Evolutionary conservation across 2,113 vertebrate genomes (phyloP).

Genomic region (Caloenas nicobarica): DNA sequence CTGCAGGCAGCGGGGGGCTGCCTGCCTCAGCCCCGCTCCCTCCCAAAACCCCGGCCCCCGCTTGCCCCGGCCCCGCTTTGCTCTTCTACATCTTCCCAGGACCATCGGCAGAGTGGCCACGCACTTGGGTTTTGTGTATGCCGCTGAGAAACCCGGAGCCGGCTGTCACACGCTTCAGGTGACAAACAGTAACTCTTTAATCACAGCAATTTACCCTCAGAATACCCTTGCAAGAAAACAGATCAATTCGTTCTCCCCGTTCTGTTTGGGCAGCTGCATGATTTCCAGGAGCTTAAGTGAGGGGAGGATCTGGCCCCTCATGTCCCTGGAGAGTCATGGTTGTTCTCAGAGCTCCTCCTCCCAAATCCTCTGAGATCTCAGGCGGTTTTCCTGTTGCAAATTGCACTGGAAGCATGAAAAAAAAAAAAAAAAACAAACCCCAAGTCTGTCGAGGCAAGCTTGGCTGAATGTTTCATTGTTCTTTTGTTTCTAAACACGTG

Average conservation of each 20-base stretch:
- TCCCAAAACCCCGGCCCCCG: neutral
- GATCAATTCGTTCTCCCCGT: neutral
- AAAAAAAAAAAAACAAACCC: neutral
- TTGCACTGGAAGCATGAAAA: neutral
- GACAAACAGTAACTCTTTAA: neutral
- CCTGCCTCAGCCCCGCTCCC: neutral
- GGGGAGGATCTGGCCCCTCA: neutral
- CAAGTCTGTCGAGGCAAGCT: constrained; percentile 12
- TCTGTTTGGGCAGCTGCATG: neutral
- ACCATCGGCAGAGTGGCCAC: neutral
- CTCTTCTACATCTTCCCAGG: neutral
- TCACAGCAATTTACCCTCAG: neutral
- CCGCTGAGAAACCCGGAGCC: neutral
- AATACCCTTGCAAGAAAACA: neutral
- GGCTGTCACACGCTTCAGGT: fast-evolving
- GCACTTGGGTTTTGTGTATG: neutral
- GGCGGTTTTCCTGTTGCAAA: constrained; percentile 2
- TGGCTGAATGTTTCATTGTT: constrained; percentile 43
- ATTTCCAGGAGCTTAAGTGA: neutral
- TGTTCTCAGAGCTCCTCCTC: neutral
- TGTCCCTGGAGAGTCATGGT: neutral
- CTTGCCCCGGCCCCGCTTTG: neutral
- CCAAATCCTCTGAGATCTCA: neutral
- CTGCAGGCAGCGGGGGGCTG: neutral
- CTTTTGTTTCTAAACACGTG: neutral